These are phyloP conservation scores for Trachelipus rathkii DNA, from an alignment of 1,140 invertebrate species.

Conservation along the genomic window DNA sequence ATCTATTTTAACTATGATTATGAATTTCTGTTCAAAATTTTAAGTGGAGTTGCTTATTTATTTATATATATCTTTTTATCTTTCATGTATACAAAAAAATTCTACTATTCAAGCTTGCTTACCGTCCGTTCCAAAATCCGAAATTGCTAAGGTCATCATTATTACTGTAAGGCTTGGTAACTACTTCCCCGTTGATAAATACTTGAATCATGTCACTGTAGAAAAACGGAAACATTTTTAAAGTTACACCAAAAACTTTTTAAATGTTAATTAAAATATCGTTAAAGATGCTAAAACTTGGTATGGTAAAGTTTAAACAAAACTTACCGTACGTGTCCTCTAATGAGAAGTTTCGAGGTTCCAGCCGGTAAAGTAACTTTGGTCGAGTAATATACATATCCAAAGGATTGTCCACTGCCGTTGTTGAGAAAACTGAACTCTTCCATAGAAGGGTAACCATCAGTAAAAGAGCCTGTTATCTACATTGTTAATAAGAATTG, in stretches of 20 bases:
- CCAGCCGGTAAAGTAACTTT: constrained; percentile 29
- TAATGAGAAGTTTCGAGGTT: constrained; percentile 49
- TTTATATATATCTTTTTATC: no score
- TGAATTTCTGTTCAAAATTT: no score
- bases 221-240: neutral
- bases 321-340: constrained; percentile 50
- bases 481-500: neutral
- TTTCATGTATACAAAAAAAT: no score
- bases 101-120: constrained; percentile 42
- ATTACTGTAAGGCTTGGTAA: constrained; percentile 49
- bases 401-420: constrained; percentile 57
- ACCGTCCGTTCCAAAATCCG: constrained; percentile 53
- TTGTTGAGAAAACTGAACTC: constrained; percentile 53
- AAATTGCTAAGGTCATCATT: constrained; percentile 50
- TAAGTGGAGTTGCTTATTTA: no score
- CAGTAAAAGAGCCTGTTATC: neutral
- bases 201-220: constrained; percentile 56
- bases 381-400: constrained; percentile 57
- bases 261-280: no score
- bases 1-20: no score
- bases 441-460: constrained; percentile 53
- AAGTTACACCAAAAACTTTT: no score
- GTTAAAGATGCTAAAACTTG: no score
- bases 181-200: constrained; percentile 51
- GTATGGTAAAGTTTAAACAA: neutral